Base-by-base conservation (phyloP, 2,113 vertebrate species). In the Actenoides hombroni region DNA sequence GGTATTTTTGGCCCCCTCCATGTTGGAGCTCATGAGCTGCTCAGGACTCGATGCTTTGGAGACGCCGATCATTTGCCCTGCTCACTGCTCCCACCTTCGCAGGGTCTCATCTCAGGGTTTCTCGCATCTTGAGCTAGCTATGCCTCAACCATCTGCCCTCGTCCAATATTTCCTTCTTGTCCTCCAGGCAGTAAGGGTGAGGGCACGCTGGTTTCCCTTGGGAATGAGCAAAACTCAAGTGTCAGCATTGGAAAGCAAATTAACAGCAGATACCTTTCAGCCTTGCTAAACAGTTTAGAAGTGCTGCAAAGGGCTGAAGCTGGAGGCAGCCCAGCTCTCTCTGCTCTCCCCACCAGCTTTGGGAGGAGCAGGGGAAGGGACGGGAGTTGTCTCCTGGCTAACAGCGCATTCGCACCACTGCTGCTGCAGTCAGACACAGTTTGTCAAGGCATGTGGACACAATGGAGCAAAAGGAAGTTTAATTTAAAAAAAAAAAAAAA, bases 51-150 rank as follows among this genome's bases (percentile, higher is more conserved):
- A 86, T 54, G 13, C 54, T 69, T 73, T 0, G 1, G 87, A 87
- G 82, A 80, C 2, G 1, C 65, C 0, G 3, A 53, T 24, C 21
- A 11, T 35, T 74, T 0, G 0, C 83, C 86, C 76, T 93, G 86
- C 93, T 84, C 35, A 10, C 33, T 65, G 91, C 54, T 83, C 16
- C 68, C 71, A 63, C 39, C 63, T 94, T 94, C 0, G 6, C 83
- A 73, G 88, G 90, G 83, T 86, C 68, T 95, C 86, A 46, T 95
- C 96, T 96, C 96, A 97, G 96, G 95, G 90, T 88, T 93, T 75
- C 67, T 95, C 49, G 2, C 24, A 63, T 85, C 84, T 94, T 7
- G 0, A 87, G 65, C 54, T 76, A 6, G 2, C 61, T 91, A 70
- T 86, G 71, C 65, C 57, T 94, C 83, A 56, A 54, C 60, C 17